Base-by-base conservation (phyloP, 2,797 vertebrate genomes). In the Microctenopoma stevenorrisi region DNA sequence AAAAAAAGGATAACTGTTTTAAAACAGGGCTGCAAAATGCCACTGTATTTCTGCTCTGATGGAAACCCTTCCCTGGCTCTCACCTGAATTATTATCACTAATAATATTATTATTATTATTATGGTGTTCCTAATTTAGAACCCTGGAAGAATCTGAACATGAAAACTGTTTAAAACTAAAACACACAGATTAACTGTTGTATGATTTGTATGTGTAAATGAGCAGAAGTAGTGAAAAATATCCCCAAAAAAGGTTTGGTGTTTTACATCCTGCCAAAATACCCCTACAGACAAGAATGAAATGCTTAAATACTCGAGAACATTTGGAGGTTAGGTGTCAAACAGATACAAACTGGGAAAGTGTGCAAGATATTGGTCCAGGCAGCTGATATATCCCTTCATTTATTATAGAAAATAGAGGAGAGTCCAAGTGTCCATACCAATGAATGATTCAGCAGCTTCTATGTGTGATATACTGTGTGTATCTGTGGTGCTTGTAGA, bases 331-430 rank as follows among this genome's bases (percentile, higher is more conserved):
- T 72, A 80, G 56, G 66, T 83, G 84, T 85, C 83, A 89, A 88
- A 65, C 68, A 66, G 43, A 56, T 83, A 81, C 77, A 85, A 83
- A 84, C 73, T 64, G 58, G 46, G 44, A 64, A 58, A 64, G 67
- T 47, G 57, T 74, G 77, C 49, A 28, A 61, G 38, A 28, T 82
- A 85, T 82, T 85, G 88, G 89, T 88, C 54, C 11, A 68, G 65
- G 61, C 68, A 79, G 73, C 72, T 72, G 85, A 90, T 90, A 81
- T 87, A 89, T 86, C 71, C 47, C 56, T 79, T 88, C 60, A 85
- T 87, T 81, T 70, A 78, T 76, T 76, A 86, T 83, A 68, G 70
- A 84, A 69, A 78, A 72, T 56, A 61, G 25, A 51, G 64, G 51
- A 71, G 51, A 78, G 65, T 64, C 53, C 18, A 64, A 61, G n/a